Evolutionary conservation across 2,797 vertebrate species (phyloP), one percentile per base, ranked within the genome.

Genomic region (Coluber constrictor): DNA sequence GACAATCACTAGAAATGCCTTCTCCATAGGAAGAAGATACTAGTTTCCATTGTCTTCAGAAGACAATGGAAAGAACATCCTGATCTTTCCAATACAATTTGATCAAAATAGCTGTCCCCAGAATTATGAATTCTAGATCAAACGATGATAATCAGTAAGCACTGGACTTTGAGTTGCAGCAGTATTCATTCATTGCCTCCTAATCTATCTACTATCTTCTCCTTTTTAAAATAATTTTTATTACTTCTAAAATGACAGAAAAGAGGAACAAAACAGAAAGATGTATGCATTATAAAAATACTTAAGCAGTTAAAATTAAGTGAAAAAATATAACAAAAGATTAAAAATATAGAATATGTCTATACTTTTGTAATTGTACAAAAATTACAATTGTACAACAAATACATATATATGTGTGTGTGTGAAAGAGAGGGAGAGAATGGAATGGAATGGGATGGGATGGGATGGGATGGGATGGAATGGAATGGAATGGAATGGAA

Each of bases 401-500:
- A 54, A 54, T 54, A 54, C 51, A 54, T 54, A 54, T 54, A 16
- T 20, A 16, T 57, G 13, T 18, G 15, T 56, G 13, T 59, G 57
- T 59, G 18, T 20, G 55, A 56, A 13, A 56, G 12, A 23, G 5
- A 59, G 59, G 25, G 23, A 25, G 59, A 51, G 7, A 54, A 54
- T 10, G 51, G 51, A 54, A 54, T 54, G 51, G 51, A 54, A 60
- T 8, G 8, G 59, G 25, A 25, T 3, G 23, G 8, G 9, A 60
- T 9, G 3, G 59, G 23, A 20, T 6, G 2, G 57, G 23, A 57
- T 4, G 18, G 57, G 20, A 57, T 4, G 1, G 56, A 18, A 57
- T 0, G 5, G 47, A 51, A 51, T 1, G 0, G 51, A 51, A 51
- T 1, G 0, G 51, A 51, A 51, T 1, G 0, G 51, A 51, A 51